Evolutionary conservation across 1,140 invertebrate genomes (phyloP), one percentile per base, ranked within the genome.

Genomic region (Cotesia chilonis): DNA sequence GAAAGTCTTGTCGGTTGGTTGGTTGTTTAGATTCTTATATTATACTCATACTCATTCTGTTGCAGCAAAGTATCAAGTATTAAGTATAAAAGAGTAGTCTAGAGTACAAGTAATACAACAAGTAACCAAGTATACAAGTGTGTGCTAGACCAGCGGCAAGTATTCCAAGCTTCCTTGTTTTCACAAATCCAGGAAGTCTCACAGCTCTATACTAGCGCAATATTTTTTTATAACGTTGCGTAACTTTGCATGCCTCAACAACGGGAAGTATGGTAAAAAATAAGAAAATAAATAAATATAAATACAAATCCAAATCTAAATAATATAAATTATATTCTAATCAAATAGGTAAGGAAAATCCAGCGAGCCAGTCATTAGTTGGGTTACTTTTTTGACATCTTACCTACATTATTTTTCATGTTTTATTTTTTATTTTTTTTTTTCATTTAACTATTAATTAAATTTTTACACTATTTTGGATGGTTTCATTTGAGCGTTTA

Each of bases 101-200:
- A 10, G 35, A 52, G 47, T 67, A 28, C 41, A 9, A 47, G 38
- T 7, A 9, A 14, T 14, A 14, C 14, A 14, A 41, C 38, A 41
- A 41, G 41, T 47, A 47, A 9, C 6, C 41, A 47, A 47, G 41
- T 47, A 10, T 47, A 47, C 10, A 47, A 47, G 10, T 6, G 4
- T 59, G 4, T 59, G 20, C 20, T 28, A 59, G 57, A 59, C 57
- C 20, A 20, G 17, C 57, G 12, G 20, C 52, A 54, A 36, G n/a
- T 60, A 28, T 54, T 64, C 36, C 37, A 36, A 68, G 71, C 71
- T 72, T 72, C 71, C 71, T 72, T 63, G 65, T 72, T 72, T 72
- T 72, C 71, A 72, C 71, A 55, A 72, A 68, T 72, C 71, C 71
- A 72, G 71, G 71, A 72, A 72, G 71, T 72, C 57, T 72, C 64